Conservation (phyloP, 2,797 vertebrate genomes). For the Okamejei kenojei region DNA sequence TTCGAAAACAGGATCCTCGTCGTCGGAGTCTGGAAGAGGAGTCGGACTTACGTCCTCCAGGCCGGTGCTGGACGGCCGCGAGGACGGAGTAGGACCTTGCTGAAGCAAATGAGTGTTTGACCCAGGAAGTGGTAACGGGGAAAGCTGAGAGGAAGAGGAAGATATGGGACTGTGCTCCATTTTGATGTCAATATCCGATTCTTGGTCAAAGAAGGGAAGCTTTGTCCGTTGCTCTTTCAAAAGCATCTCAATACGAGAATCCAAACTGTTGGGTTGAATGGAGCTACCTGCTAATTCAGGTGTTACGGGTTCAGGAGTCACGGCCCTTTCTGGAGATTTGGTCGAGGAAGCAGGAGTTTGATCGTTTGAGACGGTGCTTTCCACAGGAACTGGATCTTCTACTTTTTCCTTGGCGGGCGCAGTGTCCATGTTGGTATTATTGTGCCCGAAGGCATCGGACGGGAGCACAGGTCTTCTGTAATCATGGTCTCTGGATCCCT, state of each 20-base stretch:
- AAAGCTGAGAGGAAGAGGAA: conserved; percentile 92
- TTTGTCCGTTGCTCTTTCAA: conserved; percentile 93
- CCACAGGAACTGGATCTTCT: conserved; percentile 72
- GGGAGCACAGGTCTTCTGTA: conserved; percentile 70
- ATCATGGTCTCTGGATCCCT: conserved; percentile 64
- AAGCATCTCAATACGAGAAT: conserved; percentile 95
- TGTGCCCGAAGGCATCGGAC: conserved; percentile 50
- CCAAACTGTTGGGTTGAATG: conserved; percentile 82
- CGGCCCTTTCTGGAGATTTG: conserved; percentile 77
- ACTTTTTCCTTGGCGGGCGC: conserved; percentile 72
- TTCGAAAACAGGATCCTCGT: conserved; percentile 68
- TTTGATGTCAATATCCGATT: conserved; percentile 81
- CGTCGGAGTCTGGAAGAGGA: conserved; percentile 79
- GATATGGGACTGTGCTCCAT: conserved; percentile 98
- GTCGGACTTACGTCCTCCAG: conserved; percentile 96
- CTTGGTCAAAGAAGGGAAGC: conserved; percentile 85
- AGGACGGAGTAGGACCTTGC: conserved; percentile 63
- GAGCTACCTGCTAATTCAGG: conserved; percentile 59
- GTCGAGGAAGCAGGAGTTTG: conserved; percentile 51
- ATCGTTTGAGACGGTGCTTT: conserved; percentile 63
- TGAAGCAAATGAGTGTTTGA: conserved; percentile 62
- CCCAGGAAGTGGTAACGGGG: conserved; percentile 76
- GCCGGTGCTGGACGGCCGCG: conserved; percentile 82
- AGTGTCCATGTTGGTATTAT: conserved; percentile 56
- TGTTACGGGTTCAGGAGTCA: conserved; percentile 76